phyloP scores from a whole-genome alignment of 2,797 vertebrate genomes.

The Gymnothorax javanicus region DNA sequence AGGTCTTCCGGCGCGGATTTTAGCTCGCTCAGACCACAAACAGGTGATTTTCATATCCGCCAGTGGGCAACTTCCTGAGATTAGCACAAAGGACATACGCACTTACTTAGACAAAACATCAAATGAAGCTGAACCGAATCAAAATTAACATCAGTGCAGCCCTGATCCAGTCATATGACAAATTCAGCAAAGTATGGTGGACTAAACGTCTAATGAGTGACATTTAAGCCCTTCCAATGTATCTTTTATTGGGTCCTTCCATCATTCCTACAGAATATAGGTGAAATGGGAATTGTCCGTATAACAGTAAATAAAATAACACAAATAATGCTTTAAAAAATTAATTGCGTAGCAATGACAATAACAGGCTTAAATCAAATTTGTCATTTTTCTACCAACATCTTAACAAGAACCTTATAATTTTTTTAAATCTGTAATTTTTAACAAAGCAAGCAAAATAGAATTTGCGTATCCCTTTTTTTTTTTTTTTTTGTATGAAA shows the following conservation, averaged over 20 bases:
- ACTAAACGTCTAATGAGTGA: background rate
- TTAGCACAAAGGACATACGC: conserved; percentile 27
- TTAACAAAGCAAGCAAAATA: conserved; percentile 46
- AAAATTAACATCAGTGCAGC: background rate
- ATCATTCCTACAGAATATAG: background rate
- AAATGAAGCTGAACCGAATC: background rate
- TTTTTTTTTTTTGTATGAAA: conserved; percentile 9
- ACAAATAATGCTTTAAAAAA: background rate
- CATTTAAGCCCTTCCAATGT: background rate
- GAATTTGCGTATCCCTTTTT: background rate
- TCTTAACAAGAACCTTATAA: conserved; percentile 38
- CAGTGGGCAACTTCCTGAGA: background rate
- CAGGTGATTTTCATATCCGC: conserved; percentile 40
- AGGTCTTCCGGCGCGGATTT: conserved; percentile 34
- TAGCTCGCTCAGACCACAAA: conserved; percentile 26
- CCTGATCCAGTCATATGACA: background rate
- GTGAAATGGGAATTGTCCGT: background rate
- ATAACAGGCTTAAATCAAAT: conserved; percentile 42
- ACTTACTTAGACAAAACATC: background rate
- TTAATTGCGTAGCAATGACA: conserved; percentile 20
- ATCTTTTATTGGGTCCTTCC: background rate
- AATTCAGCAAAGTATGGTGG: background rate
- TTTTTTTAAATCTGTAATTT: conserved; percentile 39
- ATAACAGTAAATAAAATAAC: too few species aligned
- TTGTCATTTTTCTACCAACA: conserved; percentile 26